A percentile compares a stretch with the other conserved stretches of the same genome.
phyloP scores from a whole-genome alignment of 1,140 invertebrate genomes.

The Pseudomyrmex flavicornis region DNA sequence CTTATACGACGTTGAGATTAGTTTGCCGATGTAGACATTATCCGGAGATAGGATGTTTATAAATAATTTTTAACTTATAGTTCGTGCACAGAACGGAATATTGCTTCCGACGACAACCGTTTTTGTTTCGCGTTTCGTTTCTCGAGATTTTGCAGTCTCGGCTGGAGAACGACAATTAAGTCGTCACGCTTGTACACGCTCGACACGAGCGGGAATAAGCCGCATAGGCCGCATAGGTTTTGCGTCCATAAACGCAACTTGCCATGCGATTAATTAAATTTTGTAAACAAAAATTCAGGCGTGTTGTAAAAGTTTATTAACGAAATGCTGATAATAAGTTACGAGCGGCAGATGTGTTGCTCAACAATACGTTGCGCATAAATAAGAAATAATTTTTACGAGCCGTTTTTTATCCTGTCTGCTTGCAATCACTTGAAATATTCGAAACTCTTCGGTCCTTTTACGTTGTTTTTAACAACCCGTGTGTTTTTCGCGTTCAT shows the following conservation, averaged over 20 bases:
- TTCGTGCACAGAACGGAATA: background rate
- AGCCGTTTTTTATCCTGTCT: background rate
- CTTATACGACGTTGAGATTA: slow-evolving; percentile 51
- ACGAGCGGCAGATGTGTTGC: background rate
- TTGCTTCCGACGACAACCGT: background rate
- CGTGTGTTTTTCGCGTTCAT: slow-evolving; percentile 24
- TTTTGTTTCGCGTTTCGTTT: slow-evolving; percentile 8
- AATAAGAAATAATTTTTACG: no score
- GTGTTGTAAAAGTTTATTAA: no score
- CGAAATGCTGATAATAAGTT: background rate
- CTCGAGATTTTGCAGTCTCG: slow-evolving; percentile 6
- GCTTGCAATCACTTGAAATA: background rate
- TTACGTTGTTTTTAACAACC: background rate
- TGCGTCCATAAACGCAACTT: slow-evolving; percentile 12
- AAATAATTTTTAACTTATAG: slow-evolving; percentile 68
- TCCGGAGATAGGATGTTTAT: slow-evolving; percentile 68
- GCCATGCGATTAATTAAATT: slow-evolving; percentile 18
- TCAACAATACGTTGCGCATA: background rate
- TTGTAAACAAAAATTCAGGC: background rate
- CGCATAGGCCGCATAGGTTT: slow-evolving; percentile 3
- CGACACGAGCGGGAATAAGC: background rate
- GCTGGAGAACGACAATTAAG: slow-evolving; percentile 28
- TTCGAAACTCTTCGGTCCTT: background rate
- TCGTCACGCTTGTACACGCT: slow-evolving; percentile 6
- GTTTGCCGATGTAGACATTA: slow-evolving; percentile 72